Conservation (phyloP, 2,113 vertebrate genomes). For the Sylvilagus bachmani region DNA sequence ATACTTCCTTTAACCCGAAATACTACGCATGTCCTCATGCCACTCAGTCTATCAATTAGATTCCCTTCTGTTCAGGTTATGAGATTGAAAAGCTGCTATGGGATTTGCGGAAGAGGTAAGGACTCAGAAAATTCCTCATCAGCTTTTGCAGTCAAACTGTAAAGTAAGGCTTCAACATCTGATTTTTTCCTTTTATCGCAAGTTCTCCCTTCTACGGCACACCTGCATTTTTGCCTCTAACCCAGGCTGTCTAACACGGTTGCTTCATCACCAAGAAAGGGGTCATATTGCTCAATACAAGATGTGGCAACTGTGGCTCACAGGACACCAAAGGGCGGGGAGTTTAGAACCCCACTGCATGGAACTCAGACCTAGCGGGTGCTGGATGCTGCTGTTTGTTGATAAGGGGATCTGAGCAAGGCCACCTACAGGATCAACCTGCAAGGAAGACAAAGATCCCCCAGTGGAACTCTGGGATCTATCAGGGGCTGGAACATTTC, state of each 20-base stretch:
- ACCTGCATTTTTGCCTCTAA: not conserved
- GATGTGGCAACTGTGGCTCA: not conserved
- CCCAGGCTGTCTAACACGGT: not conserved
- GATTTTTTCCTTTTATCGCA: not conserved
- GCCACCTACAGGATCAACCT: not conserved
- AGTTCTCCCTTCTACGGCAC: slow-evolving; percentile 20
- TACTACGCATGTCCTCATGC: not conserved
- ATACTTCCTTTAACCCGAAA: not conserved
- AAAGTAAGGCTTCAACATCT: not conserved
- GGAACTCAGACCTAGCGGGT: not conserved
- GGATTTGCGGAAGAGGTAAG: not conserved
- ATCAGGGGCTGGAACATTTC: not conserved
- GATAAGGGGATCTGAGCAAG: not conserved
- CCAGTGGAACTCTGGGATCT: not conserved
- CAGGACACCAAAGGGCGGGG: not conserved
- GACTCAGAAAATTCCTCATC: not conserved
- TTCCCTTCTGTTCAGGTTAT: not conserved
- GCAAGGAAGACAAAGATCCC: not conserved
- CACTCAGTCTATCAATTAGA: not conserved
- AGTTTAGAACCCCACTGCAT: not conserved
- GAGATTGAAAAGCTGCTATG: not conserved
- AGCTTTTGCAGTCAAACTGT: not conserved
- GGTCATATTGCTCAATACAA: not conserved
- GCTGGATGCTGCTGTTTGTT: not conserved
- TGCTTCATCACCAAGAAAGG: not conserved